Base-by-base conservation (phyloP, 2,888 invertebrate species). In the Boloria selene region DNA sequence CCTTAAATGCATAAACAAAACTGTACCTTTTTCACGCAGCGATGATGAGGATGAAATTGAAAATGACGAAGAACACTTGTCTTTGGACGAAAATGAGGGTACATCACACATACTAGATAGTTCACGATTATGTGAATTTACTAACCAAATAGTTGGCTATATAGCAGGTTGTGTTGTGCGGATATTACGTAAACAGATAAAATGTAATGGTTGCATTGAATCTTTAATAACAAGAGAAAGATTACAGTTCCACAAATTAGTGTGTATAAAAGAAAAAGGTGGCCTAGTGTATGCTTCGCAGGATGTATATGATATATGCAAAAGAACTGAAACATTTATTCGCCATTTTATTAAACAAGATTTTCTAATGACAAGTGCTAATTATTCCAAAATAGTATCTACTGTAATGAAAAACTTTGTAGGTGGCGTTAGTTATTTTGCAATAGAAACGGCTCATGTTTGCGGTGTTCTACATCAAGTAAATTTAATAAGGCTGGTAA, bases 61-160 rank as follows among this genome's bases (percentile, higher is more conserved):
- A 26, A 26, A 26, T 26, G 26, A 52, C n/a, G n/a, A n/a, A 52
- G 22, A 22, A 52, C 5, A 52, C 22, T 52, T 52, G 14, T 17
- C 17, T 3, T 17, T 18, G 18, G 52, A 52, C 16, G 22, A 22
- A 26, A 45, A 14, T 14, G 45, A 14, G 45, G 14, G 2, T 45
- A 45, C 13, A 45, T 14, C 45, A 45, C 14, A 52, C 6, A 18
- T 16, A 17, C 2, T 17, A 17, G 13, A 52, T 18, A 13, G 7
- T 52, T 52, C 52, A 52, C 52, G 1, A 52, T 18, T 18, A 18
- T 13, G 17, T 52, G 22, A 52, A 52, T 52, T 17, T 18, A 22
- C 2, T 52, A 7, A 52, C 7, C 52, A 52, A 52, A 52, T 52
- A 10, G 52, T 52, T 52, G 52, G 52, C 22, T 52, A 18, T 52